A percentile compares a stretch with the other conserved stretches of the same genome.
These are phyloP conservation scores for Sciurus niger DNA, from an alignment of 2,113 vertebrate species.

Conservation along the genomic window DNA sequence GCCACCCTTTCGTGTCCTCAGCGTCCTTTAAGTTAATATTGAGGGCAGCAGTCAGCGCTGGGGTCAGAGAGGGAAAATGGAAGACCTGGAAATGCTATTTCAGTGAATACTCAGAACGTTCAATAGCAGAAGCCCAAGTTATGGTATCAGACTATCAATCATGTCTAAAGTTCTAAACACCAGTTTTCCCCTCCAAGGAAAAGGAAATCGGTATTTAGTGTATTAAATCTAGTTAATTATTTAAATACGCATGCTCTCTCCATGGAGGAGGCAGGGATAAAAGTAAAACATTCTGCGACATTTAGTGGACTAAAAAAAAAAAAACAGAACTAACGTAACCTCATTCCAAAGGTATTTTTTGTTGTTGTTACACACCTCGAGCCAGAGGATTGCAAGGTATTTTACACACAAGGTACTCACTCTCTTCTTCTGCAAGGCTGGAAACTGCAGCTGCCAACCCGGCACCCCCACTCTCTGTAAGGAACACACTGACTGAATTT, in stretches of 20 bases:
- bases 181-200: neutral
- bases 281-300: neutral
- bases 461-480: neutral
- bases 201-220: neutral
- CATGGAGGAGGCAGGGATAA: neutral
- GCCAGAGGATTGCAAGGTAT: neutral
- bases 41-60: neutral
- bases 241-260: neutral
- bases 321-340: neutral
- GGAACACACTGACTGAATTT: neutral
- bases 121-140: neutral
- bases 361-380: constrained; percentile 2
- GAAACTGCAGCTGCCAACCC: neutral
- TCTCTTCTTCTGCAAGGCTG: neutral
- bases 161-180: neutral
- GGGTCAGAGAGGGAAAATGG: neutral
- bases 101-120: neutral
- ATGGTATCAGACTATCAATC: neutral
- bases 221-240: neutral
- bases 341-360: neutral
- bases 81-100: neutral
- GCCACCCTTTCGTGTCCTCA: neutral
- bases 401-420: neutral
- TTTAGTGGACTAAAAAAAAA: neutral
- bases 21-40: neutral